These are phyloP conservation scores for Ceratina calcarata DNA, from an alignment of 1,140 invertebrate species.

Conservation along the genomic window DNA sequence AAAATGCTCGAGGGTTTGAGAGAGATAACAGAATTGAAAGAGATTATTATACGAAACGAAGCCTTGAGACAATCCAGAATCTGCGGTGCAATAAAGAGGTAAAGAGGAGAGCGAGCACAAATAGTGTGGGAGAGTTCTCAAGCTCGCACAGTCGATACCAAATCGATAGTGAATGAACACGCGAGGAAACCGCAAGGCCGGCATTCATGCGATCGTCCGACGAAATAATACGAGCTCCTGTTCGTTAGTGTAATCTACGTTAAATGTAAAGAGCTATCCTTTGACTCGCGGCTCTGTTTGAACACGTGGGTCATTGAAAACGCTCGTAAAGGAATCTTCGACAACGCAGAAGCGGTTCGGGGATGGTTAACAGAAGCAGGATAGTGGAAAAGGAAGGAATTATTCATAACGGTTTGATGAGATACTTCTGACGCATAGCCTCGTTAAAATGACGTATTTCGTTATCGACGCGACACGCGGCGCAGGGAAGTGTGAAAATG, in stretches of 20 bases:
- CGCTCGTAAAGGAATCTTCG: not conserved
- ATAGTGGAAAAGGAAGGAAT: conserved; percentile 48
- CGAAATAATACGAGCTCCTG: not conserved
- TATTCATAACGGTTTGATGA: conserved; percentile 47
- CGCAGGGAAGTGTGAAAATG: conserved; percentile 35
- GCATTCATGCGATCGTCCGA: not conserved
- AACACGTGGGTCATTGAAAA: not conserved
- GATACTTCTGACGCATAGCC: conserved; percentile 34
- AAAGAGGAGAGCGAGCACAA: too few relatives aligned
- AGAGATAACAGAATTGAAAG: not conserved
- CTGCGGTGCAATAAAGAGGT: not conserved
- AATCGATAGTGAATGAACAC: not conserved
- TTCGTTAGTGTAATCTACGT: not conserved
- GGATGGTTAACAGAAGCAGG: conserved; percentile 14
- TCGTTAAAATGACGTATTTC: conserved; percentile 50
- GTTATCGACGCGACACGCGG: conserved; percentile 47
- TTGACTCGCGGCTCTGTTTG: not conserved
- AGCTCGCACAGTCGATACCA: not conserved
- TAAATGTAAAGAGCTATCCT: not conserved
- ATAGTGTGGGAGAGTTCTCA: not conserved
- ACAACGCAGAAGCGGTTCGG: too few relatives aligned
- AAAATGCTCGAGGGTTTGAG: not conserved
- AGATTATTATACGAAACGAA: not conserved
- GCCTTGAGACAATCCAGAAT: too few relatives aligned
- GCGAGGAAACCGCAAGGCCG: not conserved